Base-by-base conservation (phyloP, 2,113 vertebrate genomes). In the Cochlearius cochlearius region DNA sequence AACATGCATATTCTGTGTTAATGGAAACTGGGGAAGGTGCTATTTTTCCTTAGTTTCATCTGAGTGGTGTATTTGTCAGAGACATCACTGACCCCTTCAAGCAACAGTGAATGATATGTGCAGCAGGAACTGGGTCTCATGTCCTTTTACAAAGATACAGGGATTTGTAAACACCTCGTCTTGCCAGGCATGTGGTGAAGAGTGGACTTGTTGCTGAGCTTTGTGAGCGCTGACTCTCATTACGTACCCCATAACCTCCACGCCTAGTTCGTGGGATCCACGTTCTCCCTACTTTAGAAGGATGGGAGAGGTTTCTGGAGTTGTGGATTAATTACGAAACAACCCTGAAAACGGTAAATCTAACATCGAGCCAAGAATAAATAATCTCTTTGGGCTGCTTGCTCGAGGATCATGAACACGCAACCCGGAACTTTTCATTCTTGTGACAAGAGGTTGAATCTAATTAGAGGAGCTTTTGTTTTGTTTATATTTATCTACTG, bases 381-480 rank as follows among this genome's bases (percentile, higher is more conserved):
- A 66, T 82, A 20, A 81, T 69, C 30, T 79, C 36, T 91, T 66
- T n/a, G 63, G 36, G 75, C 64, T 93, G 30, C 45, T 79, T 90
- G 59, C 86, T 93, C 38, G 36, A 58, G 39, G 84, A 81, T 53
- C 0, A 0, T 76, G 45, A 43, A 43, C 41, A 43, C 45, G 45
- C 58, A 86, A 16, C 62, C 22, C 75, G 53, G 58, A 91, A 76
- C 58, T 79, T 53, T 32, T 82, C 45, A 73, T 64, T 38, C 56
- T 52, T 81, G 60, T 73, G 69, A 79, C 49, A 76, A 79, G 45
- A n/a, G 53, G 41, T 29, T 72, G 56, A 52, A 68, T 72, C 64
- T 89, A 81, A 90, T 92, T 82, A 85, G 36, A 41, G 53, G 30
- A 90, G 29, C 21, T 91, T 91, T 71, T 60, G 53, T 29, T 92